These are phyloP conservation scores for Periparus ater DNA, from an alignment of 2,797 vertebrate genomes.

Conservation along the genomic window DNA sequence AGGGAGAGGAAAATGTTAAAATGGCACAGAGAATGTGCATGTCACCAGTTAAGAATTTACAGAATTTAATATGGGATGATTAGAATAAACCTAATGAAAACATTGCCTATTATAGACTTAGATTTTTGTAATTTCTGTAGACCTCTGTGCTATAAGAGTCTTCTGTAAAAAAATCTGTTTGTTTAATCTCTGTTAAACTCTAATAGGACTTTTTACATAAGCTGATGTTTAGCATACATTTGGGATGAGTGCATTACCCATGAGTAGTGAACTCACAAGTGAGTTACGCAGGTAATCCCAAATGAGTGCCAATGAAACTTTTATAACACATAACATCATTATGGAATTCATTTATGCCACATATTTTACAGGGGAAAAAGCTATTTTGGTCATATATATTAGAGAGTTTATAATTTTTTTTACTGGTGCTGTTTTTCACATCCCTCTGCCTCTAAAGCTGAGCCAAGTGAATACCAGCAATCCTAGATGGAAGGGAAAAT, in stretches of 20 bases:
- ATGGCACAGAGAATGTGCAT: not conserved
- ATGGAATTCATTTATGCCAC: constrained; percentile 40
- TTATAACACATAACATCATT: constrained; percentile 28
- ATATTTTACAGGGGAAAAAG: not conserved
- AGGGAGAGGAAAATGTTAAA: not conserved
- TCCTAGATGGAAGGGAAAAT: constrained; percentile 44
- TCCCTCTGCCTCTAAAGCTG: not conserved
- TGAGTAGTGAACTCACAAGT: constrained; percentile 50
- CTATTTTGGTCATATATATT: constrained; percentile 32
- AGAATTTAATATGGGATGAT: not conserved
- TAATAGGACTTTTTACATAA: constrained; percentile 11
- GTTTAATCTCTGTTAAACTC: constrained; percentile 12
- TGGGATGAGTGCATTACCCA: constrained; percentile 46
- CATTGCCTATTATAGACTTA: constrained; percentile 9
- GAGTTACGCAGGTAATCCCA: constrained; percentile 57
- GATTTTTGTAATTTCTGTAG: not conserved
- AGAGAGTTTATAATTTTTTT: not conserved
- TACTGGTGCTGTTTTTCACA: constrained; percentile 39
- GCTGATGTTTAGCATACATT: constrained; percentile 42
- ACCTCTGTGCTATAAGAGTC: not conserved
- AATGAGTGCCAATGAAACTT: constrained; percentile 51
- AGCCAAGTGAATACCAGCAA: constrained; percentile 27
- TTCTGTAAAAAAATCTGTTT: not conserved
- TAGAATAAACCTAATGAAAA: constrained; percentile 31
- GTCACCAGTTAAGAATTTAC: not conserved